Evolutionary conservation across 2,797 vertebrate species (phyloP).

Genomic region (Carapus acus): DNA sequence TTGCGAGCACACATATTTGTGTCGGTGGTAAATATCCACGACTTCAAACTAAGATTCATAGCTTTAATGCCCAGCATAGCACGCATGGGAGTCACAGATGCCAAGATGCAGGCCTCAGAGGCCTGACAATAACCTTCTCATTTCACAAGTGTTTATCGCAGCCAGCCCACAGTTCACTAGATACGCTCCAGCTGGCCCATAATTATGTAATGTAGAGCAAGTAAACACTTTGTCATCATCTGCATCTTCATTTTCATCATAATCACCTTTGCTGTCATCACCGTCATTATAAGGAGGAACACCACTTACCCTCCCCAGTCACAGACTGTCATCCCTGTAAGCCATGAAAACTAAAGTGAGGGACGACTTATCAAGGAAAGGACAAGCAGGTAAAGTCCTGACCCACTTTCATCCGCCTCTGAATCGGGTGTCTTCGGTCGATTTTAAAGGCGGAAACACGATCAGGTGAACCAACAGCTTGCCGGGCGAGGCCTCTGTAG

Average conservation of each 20-base stretch:
- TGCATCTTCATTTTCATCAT: constrained; percentile 13
- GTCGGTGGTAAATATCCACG: background rate
- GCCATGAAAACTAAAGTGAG: constrained; percentile 12
- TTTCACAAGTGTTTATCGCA: constrained; percentile 24
- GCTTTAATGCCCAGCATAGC: background rate
- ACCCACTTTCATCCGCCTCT: constrained; percentile 47
- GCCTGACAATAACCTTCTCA: constrained; percentile 28
- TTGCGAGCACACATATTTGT: background rate
- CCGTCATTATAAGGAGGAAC: constrained; percentile 10
- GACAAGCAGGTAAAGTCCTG: constrained; percentile 16
- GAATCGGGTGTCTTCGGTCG: constrained; percentile 33
- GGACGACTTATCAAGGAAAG: background rate
- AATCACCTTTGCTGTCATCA: constrained; percentile 16
- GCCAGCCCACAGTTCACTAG: constrained; percentile 8
- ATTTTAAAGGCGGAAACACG: constrained; percentile 24
- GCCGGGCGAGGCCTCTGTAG: constrained; percentile 40
- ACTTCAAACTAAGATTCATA: background rate
- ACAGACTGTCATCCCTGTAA: constrained; percentile 18
- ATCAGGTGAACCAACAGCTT: constrained; percentile 33
- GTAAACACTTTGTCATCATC: constrained; percentile 27
- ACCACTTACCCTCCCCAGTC: constrained; percentile 14
- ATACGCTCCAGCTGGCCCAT: constrained; percentile 24
- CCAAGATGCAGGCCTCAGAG: constrained; percentile 14
- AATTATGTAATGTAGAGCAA: constrained; percentile 57
- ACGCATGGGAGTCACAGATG: constrained; percentile 5